These are phyloP conservation scores for Mionectes macconnelli DNA, from an alignment of 2,113 vertebrate species.

Conservation along the genomic window DNA sequence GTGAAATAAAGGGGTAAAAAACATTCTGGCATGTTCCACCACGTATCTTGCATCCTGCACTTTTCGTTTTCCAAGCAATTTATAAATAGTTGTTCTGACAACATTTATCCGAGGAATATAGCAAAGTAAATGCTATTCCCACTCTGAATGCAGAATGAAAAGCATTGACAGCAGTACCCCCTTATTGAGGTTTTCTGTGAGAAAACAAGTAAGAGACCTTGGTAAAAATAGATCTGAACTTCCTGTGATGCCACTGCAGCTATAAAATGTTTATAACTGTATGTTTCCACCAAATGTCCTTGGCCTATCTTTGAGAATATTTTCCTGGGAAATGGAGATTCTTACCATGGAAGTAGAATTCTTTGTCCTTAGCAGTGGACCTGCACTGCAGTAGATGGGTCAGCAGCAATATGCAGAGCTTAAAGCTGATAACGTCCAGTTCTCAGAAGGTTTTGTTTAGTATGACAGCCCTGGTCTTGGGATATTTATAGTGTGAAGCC, in stretches of 20 bases:
- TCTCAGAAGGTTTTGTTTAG: not conserved
- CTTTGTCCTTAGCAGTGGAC: not conserved
- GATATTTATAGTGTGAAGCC: not conserved
- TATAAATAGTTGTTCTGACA: constrained; percentile 31
- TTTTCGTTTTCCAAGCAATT: constrained; percentile 14
- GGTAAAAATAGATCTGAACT: constrained; percentile 40
- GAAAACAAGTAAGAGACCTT: constrained; percentile 36
- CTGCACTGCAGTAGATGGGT: not conserved
- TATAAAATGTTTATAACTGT: constrained; percentile 1
- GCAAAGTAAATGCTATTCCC: constrained; percentile 15
- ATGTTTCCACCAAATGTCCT: constrained; percentile 24
- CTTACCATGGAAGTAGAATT: not conserved
- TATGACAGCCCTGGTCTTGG: not conserved
- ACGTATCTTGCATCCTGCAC: not conserved
- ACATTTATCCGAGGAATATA: not conserved
- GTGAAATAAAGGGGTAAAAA: not conserved
- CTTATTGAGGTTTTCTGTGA: not conserved
- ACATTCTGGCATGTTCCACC: not conserved
- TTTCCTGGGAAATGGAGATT: not conserved
- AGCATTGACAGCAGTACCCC: not conserved
- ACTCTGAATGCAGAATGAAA: constrained; percentile 25
- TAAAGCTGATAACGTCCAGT: not conserved
- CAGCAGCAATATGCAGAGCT: not conserved
- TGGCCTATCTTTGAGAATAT: constrained; percentile 3
- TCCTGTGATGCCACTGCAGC: not conserved